Conservation (phyloP, 2,113 vertebrate species). For the Neotoma lepida region DNA sequence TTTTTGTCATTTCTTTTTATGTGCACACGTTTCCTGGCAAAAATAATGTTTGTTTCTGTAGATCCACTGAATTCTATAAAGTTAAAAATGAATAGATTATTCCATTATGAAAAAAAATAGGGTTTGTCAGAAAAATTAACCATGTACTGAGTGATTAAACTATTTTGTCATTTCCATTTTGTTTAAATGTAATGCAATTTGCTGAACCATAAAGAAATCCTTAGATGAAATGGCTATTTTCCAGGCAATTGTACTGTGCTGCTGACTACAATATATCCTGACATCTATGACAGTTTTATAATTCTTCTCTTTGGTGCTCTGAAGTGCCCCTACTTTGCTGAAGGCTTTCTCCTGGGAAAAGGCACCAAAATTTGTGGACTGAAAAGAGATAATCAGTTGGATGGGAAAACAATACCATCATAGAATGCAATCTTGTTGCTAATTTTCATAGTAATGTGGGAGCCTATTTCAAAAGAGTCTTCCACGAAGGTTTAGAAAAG, state of each 20-base stretch:
- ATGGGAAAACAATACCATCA: conserved; percentile 64
- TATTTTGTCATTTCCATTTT: conserved; percentile 84
- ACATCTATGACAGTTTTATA: conserved; percentile 88
- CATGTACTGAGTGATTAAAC: conserved; percentile 81
- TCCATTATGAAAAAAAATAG: conserved; percentile 62
- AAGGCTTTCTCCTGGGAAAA: conserved; percentile 83
- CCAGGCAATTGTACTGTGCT: conserved; percentile 81
- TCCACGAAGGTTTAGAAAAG: neutral
- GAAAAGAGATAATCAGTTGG: conserved; percentile 81
- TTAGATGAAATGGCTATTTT: conserved; percentile 86
- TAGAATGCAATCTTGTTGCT: conserved; percentile 48
- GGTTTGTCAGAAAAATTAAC: conserved; percentile 73
- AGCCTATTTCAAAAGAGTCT: conserved; percentile 57
- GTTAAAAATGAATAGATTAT: conserved; percentile 41
- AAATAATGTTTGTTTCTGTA: conserved; percentile 63
- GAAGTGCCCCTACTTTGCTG: conserved; percentile 83
- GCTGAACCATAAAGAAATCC: conserved; percentile 84
- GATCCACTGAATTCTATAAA: neutral
- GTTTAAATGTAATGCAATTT: conserved; percentile 86
- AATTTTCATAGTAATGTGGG: conserved; percentile 50
- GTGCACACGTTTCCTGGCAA: neutral
- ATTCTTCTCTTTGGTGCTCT: conserved; percentile 83
- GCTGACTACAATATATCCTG: conserved; percentile 87
- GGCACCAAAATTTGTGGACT: conserved; percentile 80
- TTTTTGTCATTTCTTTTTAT: neutral